These are phyloP conservation scores for Sciurus vulgaris DNA, from an alignment of 2,797 vertebrate genomes.

Conservation along the genomic window DNA sequence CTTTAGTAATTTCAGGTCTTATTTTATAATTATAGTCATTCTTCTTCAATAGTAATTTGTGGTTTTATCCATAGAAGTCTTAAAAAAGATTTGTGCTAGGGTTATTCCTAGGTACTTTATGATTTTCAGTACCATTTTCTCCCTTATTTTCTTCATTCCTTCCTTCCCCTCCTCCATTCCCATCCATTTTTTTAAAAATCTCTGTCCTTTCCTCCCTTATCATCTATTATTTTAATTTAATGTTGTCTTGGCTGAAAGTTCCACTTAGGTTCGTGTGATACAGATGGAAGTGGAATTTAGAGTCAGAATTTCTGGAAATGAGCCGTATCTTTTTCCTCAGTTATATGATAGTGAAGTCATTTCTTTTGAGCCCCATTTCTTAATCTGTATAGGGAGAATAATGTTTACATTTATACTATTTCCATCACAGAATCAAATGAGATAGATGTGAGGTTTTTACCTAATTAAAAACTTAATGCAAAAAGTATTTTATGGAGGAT, in stretches of 20 bases:
- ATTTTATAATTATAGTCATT: neutral
- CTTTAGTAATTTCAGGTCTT: slow-evolving; percentile 42
- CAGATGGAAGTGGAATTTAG: neutral
- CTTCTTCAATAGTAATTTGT: neutral
- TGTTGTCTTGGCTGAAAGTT: neutral
- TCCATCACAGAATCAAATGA: slow-evolving; percentile 13
- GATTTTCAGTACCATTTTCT: neutral
- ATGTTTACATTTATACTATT: neutral
- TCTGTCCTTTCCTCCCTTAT: neutral
- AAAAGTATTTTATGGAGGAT: neutral
- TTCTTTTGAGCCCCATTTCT: slow-evolving; percentile 22
- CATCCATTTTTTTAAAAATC: neutral
- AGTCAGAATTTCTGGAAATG: slow-evolving; percentile 26
- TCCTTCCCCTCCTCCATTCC: neutral
- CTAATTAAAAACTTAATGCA: neutral
- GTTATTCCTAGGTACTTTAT: neutral
- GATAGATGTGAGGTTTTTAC: neutral
- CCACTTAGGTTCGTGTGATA: neutral
- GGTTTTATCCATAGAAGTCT: neutral
- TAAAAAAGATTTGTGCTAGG: neutral
- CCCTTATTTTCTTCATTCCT: neutral
- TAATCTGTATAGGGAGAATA: slow-evolving; percentile 9
- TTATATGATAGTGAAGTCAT: neutral
- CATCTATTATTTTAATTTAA: slow-evolving; percentile 32
- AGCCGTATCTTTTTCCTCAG: neutral